Base-by-base conservation (phyloP, 2,888 invertebrate species). In the Laspeyria flexula region DNA sequence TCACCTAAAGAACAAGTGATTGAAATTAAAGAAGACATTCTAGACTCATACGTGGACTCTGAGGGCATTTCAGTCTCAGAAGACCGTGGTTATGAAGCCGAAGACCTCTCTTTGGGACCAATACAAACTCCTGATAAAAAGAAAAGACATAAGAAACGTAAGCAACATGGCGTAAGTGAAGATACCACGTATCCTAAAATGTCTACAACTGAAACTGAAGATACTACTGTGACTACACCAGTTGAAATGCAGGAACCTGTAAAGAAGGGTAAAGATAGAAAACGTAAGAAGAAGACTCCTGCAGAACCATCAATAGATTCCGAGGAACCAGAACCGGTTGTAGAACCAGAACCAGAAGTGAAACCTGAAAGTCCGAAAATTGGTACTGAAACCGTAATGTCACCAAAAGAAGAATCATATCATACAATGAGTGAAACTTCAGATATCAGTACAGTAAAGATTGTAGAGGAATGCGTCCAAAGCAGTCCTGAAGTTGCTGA, bases 1-100 rank as follows among this genome's bases (percentile, higher is more conserved):
- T 15, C 11, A 6, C 21, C 11, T n/a, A 10, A 43, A 15, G 38
- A 48, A 38, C 37, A 47, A 13, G 29, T 39, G 18, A 37, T 49
- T 25, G 42, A 42, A 42, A 5, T 12, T 0, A 55, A 52, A 30
- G 73, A 71, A 55, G 88, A 92, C 33, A 92, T 90, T 7, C 73
- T 64, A 29, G 69, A 81, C 51, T 91, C 94, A 6, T 90, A 93
- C 60, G 75, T 85, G 18, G 93, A 93, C 46, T 90, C 90, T 44
- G 85, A 88, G 41, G 79, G 82, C 30, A 73, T 81, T 29, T 85
- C 90, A 13, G 39, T 68, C 13, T 68, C 67, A 37, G 93, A 93
- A 77, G 95, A 94, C 74, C 91, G 91, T 55, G 96, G 96, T n/a
- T 96, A 96, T 73, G 96, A 96, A 77, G 94, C 95, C 7, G 96